These are phyloP conservation scores for Pteruthius melanotis DNA, from an alignment of 2,113 vertebrate species.

Conservation along the genomic window DNA sequence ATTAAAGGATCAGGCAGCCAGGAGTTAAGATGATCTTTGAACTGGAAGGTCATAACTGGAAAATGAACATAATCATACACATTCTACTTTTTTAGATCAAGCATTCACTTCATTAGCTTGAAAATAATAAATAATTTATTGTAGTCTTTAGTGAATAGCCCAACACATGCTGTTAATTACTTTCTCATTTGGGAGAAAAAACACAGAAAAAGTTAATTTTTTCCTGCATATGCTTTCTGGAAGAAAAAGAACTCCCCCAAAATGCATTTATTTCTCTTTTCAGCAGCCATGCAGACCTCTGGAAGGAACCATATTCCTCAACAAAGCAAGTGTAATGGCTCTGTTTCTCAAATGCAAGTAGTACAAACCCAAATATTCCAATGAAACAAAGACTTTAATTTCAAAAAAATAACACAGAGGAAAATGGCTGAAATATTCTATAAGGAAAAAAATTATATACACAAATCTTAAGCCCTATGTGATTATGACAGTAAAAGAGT, in stretches of 20 bases:
- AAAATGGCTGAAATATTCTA: background rate
- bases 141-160: background rate
- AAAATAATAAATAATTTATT: conserved; percentile 20
- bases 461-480: background rate
- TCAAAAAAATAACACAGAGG: background rate
- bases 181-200: conserved; percentile 30
- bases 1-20: background rate
- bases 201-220: background rate
- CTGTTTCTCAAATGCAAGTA: background rate
- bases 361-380: background rate
- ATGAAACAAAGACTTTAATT: background rate
- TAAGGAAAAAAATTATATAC: background rate
- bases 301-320: background rate
- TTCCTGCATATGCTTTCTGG: background rate
- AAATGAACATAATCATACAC: background rate
- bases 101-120: background rate
- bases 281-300: background rate
- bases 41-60: background rate
- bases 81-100: background rate
- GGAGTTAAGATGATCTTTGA: conserved; percentile 10
- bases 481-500: background rate
- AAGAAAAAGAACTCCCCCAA: background rate
- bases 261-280: background rate
- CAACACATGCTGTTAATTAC: conserved; percentile 41
- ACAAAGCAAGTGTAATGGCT: background rate